Evolutionary conservation across 2,113 vertebrate species (phyloP).

Genomic region (Seriola rivoliana): DNA sequence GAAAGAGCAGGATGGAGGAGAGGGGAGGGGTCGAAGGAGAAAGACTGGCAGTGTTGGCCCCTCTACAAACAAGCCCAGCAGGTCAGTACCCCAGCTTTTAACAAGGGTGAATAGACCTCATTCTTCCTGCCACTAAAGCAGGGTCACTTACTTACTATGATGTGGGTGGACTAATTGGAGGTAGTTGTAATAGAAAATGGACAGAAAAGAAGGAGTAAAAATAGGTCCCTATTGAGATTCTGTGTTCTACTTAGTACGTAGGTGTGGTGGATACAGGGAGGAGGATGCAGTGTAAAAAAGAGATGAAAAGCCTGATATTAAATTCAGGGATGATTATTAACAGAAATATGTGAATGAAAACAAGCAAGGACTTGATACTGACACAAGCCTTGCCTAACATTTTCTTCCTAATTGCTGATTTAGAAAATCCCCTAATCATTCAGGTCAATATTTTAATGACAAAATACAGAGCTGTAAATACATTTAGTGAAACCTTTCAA

Average conservation of each 20-base stretch:
- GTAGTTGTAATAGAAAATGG: conserved; percentile 15
- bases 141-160: conserved; percentile 17
- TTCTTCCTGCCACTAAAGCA: conserved; percentile 39
- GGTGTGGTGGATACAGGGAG: not conserved
- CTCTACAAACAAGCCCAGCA: conserved; percentile 63
- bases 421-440: not conserved
- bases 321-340: conserved; percentile 32
- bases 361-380: not conserved
- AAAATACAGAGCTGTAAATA: not conserved
- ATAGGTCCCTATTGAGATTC: conserved; percentile 40
- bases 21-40: conserved; percentile 28
- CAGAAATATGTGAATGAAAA: not conserved
- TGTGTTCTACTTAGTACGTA: not conserved
- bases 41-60: conserved; percentile 46
- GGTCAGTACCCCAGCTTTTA: conserved; percentile 63
- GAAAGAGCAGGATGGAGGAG: conserved; percentile 33
- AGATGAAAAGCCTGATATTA: not conserved
- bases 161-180: conserved; percentile 55
- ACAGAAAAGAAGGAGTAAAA: conserved; percentile 17
- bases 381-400: not conserved
- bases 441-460: not conserved
- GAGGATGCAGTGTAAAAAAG: not conserved
- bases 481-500: not conserved
- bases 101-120: conserved; percentile 52
- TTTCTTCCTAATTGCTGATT: conserved; percentile 1